These are phyloP conservation scores for Ametastegia equiseti DNA, from an alignment of 2,888 invertebrate species.

Conservation along the genomic window DNA sequence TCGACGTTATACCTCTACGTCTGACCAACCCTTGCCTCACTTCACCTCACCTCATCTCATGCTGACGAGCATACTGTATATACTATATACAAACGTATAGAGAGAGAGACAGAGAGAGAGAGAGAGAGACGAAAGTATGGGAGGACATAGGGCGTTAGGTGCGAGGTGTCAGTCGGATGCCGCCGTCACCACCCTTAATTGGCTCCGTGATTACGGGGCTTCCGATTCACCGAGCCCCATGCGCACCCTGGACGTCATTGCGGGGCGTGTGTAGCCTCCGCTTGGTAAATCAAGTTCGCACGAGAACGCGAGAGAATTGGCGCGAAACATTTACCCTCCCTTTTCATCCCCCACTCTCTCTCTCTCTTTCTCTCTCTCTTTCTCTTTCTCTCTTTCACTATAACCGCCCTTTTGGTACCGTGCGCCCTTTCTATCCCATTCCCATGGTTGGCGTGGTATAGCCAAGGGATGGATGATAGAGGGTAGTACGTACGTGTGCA, in stretches of 20 bases:
- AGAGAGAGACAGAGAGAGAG: slow-evolving; percentile 23
- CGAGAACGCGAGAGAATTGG: slow-evolving; percentile 44
- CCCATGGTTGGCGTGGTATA: neutral
- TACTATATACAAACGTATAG: neutral
- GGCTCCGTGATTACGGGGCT: slow-evolving; percentile 56
- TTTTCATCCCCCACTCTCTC: neutral
- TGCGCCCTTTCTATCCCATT: neutral
- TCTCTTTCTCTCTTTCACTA: neutral
- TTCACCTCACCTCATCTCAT: too few species aligned
- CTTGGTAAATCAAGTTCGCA: slow-evolving; percentile 43
- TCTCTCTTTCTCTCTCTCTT: neutral
- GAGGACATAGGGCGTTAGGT: neutral
- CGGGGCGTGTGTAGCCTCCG: slow-evolving; percentile 34
- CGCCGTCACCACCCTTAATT: slow-evolving; percentile 61
- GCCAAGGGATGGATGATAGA: neutral
- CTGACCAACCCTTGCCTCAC: neutral
- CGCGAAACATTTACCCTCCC: slow-evolving; percentile 24
- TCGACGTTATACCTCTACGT: slow-evolving; percentile 47
- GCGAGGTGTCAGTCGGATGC: slow-evolving; percentile 60
- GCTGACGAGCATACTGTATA: neutral
- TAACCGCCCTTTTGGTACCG: neutral
- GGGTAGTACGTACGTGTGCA: neutral
- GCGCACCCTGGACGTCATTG: slow-evolving; percentile 36
- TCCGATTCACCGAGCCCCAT: slow-evolving; percentile 56
- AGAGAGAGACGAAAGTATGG: too few species aligned